Conservation (phyloP, 2,888 invertebrate species). For the Platycheirus rosarum region DNA sequence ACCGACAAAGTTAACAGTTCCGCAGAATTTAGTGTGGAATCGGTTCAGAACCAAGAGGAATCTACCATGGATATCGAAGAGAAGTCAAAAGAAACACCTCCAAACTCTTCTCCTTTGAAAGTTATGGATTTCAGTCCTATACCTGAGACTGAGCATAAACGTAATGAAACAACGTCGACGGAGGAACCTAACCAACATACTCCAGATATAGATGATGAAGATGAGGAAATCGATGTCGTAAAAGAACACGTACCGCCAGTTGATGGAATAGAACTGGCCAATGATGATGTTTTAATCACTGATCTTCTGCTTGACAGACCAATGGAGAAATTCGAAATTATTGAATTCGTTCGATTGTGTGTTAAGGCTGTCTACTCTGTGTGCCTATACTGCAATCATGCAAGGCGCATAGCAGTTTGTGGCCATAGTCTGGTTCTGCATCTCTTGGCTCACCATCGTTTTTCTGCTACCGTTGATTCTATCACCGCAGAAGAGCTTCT, state of each 20-base stretch:
- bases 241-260: conserved; percentile 74
- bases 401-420: conserved; percentile 92
- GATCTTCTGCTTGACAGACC: conserved; percentile 90
- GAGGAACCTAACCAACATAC: no score
- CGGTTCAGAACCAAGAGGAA: conserved; percentile 41
- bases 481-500: conserved; percentile 89
- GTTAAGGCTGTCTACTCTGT: conserved; percentile 87
- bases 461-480: conserved; percentile 90
- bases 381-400: conserved; percentile 94
- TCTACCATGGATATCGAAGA: conserved; percentile 57
- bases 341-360: conserved; percentile 89
- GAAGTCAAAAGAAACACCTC: conserved; percentile 23
- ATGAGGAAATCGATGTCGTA: conserved; percentile 78
- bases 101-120: conserved; percentile 1
- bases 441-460: conserved; percentile 90
- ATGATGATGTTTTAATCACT: conserved; percentile 86
- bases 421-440: conserved; percentile 91
- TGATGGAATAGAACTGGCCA: conserved; percentile 84
- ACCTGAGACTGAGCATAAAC: not conserved
- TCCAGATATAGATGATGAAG: conserved; percentile 57
- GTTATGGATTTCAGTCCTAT: conserved; percentile 35
- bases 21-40: conserved; percentile 39
- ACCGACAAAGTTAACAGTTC: conserved; percentile 54
- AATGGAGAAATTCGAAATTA: conserved; percentile 88
- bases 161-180: not conserved